Conservation (phyloP, 2,888 invertebrate species). For the Apodemia mormo region DNA sequence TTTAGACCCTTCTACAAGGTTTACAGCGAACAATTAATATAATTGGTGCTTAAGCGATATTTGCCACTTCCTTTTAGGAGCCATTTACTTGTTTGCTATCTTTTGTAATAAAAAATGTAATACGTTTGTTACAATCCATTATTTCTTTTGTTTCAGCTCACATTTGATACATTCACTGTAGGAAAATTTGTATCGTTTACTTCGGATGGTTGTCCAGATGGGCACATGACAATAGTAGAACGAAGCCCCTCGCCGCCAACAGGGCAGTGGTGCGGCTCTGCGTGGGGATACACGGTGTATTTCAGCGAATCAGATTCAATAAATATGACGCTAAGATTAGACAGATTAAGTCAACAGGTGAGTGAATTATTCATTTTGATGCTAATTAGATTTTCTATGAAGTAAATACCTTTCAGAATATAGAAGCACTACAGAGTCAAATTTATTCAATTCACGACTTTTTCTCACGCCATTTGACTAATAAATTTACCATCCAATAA, state of each 20-base stretch:
- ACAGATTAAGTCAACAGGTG: conserved; percentile 88
- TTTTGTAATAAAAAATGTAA: no score
- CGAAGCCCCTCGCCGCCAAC: conserved; percentile 86
- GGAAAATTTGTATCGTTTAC: conserved; percentile 91
- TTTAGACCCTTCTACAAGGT: no score
- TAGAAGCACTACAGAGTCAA: no score
- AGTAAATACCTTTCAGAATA: no score
- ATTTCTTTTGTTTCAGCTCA: conserved; percentile 83
- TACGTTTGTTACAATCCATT: not conserved
- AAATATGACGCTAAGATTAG: conserved; percentile 87
- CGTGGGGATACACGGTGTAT: conserved; percentile 92
- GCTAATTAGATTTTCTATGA: no score
- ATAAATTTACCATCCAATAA: no score
- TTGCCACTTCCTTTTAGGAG: no score
- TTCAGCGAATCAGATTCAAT: conserved; percentile 91
- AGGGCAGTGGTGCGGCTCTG: conserved; percentile 92
- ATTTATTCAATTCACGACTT: no score
- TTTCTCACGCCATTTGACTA: no score
- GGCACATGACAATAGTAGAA: conserved; percentile 90
- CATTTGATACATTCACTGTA: conserved; percentile 91
- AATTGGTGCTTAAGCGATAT: no score
- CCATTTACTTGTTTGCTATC: no score
- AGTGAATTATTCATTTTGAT: conserved; percentile 36
- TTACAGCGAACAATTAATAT: no score
- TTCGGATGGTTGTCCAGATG: conserved; percentile 89